A percentile compares a stretch with the other conserved stretches of the same genome.
These are phyloP conservation scores for Gracilinanus agilis DNA, from an alignment of 2,113 vertebrate genomes.

Conservation along the genomic window DNA sequence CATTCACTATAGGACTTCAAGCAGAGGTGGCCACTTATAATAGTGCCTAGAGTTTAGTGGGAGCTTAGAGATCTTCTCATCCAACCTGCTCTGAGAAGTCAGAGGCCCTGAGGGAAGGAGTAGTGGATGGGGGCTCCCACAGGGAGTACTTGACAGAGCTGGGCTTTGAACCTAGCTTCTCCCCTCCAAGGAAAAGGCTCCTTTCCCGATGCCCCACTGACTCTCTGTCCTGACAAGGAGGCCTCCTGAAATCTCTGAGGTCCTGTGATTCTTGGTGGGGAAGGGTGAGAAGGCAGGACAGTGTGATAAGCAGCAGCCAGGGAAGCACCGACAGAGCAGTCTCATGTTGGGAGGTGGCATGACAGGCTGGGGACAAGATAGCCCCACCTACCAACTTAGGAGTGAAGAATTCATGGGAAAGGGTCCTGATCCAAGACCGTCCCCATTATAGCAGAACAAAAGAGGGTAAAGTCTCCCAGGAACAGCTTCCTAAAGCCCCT, in stretches of 20 bases:
- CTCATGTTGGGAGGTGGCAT: not conserved
- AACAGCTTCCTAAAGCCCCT: not conserved
- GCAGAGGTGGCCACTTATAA: not conserved
- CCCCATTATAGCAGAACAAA: not conserved
- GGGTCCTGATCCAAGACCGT: not conserved
- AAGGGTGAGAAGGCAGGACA: not conserved
- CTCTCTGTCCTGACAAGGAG: not conserved
- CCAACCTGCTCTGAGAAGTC: not conserved
- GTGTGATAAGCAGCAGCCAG: not conserved
- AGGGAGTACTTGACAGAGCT: not conserved
- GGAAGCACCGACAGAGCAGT: not conserved
- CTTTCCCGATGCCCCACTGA: not conserved
- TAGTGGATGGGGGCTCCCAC: not conserved
- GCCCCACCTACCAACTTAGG: not conserved
- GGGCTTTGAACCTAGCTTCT: not conserved
- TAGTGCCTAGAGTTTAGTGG: not conserved
- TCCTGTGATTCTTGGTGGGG: not conserved
- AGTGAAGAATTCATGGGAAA: not conserved
- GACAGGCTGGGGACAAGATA: not conserved
- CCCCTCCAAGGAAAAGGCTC: not conserved
- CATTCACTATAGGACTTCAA: not conserved
- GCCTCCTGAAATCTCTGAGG: not conserved
- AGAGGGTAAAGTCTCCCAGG: not conserved
- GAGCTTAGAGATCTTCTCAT: not conserved
- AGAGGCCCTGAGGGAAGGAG: not conserved